A percentile compares a stretch with the other conserved stretches of the same genome.
Conservation (phyloP, 2,113 vertebrate genomes). For the Sorex araneus region DNA sequence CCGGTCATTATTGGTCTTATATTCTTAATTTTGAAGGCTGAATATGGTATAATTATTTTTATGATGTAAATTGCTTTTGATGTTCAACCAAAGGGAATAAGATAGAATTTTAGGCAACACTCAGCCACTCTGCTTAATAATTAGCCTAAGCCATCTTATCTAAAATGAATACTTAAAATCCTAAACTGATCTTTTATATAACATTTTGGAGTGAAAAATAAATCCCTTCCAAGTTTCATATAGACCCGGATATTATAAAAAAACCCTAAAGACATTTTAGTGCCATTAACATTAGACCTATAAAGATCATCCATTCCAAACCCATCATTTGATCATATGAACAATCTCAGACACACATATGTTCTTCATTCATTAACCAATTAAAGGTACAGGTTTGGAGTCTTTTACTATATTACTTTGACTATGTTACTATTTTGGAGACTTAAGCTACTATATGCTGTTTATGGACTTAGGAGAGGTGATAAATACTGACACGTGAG, state of each 20-base stretch:
- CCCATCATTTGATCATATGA: background rate
- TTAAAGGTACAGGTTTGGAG: background rate
- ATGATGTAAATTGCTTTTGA: background rate
- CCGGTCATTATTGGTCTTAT: background rate
- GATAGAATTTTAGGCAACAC: background rate
- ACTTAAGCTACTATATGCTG: background rate
- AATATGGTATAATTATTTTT: background rate
- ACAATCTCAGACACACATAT: background rate
- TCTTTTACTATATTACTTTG: too few species aligned
- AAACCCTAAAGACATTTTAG: background rate
- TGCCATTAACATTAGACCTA: background rate
- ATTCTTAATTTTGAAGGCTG: background rate
- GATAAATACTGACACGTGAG: background rate
- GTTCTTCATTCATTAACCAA: background rate
- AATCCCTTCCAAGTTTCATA: background rate
- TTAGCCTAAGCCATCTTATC: background rate
- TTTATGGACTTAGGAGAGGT: background rate
- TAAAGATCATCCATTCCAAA: background rate
- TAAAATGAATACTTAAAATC: slow-evolving; percentile 54
- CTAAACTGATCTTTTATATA: background rate
- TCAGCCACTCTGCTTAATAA: background rate
- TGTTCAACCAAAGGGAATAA: background rate
- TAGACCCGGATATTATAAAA: background rate
- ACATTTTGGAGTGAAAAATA: slow-evolving; percentile 9
- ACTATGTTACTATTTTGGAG: background rate